Conservation (phyloP, 2,888 invertebrate genomes). For the Trissonchulus latispiculum region DNA sequence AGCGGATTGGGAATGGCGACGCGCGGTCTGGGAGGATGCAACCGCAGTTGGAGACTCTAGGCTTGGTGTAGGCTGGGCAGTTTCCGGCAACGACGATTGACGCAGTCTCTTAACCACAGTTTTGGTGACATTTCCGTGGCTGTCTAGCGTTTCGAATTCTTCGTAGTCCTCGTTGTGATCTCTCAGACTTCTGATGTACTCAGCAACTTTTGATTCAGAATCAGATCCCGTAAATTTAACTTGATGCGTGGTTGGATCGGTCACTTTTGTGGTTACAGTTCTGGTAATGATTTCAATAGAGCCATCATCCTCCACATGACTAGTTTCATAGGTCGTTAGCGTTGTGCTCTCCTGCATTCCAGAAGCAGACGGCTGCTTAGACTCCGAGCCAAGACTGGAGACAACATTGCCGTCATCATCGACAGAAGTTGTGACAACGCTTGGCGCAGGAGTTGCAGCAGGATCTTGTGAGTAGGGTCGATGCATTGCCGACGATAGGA, state of each 20-base stretch:
- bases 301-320: conserved; percentile 34
- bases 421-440: background rate
- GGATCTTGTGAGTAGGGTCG: background rate
- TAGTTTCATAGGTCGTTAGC: conserved; percentile 41
- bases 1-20: background rate
- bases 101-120: conserved; percentile 24
- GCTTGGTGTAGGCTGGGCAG: background rate
- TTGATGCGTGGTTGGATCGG: conserved; percentile 37
- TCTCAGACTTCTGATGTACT: conserved; percentile 33
- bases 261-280: conserved; percentile 37
- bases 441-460: conserved; percentile 20
- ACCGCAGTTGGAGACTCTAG: background rate
- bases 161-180: conserved; percentile 27
- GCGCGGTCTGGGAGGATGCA: background rate
- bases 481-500: conserved; percentile 21
- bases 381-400: conserved; percentile 32
- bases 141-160: conserved; percentile 38
- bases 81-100: background rate
- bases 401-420: conserved; percentile 28
- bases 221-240: conserved; percentile 42
- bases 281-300: conserved; percentile 39
- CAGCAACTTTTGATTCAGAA: conserved; percentile 28
- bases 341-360: conserved; percentile 37
- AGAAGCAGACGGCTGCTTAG: conserved; percentile 30
- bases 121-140: conserved; percentile 39